Conservation (phyloP, 2,888 invertebrate genomes). For the Pasiphila rectangulata region DNA sequence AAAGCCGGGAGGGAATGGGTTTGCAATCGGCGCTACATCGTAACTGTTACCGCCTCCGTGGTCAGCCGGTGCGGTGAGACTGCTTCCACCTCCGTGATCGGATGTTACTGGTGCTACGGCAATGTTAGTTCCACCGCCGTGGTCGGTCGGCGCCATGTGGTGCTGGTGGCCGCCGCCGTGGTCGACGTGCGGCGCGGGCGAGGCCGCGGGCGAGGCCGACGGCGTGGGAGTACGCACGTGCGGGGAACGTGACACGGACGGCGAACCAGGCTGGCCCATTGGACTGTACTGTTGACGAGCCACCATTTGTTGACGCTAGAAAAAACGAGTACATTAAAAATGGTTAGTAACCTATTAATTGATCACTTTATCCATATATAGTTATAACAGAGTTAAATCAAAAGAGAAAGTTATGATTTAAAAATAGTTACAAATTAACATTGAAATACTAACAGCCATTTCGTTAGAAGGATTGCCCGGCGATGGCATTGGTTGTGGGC, state of each 20-base stretch:
- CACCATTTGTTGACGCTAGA: conserved; percentile 71
- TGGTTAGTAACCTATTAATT: too few relatives aligned
- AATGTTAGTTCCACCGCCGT: conserved; percentile 9
- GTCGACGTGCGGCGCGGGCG: conserved; percentile 58
- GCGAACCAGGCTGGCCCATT: conserved; percentile 80
- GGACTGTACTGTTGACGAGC: conserved; percentile 77
- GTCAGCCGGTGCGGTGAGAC: conserved; percentile 70
- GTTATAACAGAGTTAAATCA: too few relatives aligned
- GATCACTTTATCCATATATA: too few relatives aligned
- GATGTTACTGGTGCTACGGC: conserved; percentile 74
- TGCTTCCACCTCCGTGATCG: conserved; percentile 55
- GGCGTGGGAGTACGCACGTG: conserved; percentile 71
- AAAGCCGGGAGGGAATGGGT: conserved; percentile 74
- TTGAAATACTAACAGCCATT: conserved; percentile 58
- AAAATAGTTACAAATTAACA: neutral
- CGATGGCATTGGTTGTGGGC: conserved; percentile 75
- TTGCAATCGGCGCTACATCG: conserved; percentile 62
- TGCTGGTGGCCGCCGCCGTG: conserved; percentile 63
- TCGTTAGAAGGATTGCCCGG: conserved; percentile 70
- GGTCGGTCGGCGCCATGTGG: conserved; percentile 23
- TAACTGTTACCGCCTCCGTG: conserved; percentile 60
- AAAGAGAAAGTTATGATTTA: too few relatives aligned
- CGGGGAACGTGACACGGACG: conserved; percentile 79
- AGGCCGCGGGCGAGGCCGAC: conserved; percentile 65
- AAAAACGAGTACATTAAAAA: neutral